phyloP scores from a whole-genome alignment of 2,888 invertebrate species.

The Polymixis flavicincta region DNA sequence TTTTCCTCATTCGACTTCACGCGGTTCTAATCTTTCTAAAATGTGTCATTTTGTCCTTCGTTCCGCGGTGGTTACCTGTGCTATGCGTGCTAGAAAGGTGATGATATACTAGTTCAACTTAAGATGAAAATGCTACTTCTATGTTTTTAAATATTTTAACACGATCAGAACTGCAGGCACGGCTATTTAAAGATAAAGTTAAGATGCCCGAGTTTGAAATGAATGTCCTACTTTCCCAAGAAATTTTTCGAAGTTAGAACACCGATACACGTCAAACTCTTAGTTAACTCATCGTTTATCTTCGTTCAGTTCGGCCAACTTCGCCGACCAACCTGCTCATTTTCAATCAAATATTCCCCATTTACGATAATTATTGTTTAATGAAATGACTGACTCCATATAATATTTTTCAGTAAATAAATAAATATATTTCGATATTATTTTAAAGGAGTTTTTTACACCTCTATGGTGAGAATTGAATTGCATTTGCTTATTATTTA shows the following conservation, averaged over 20 bases:
- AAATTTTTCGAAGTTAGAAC: constrained; percentile 50
- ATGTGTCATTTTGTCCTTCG: background rate
- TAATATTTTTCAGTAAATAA: too few relatives aligned
- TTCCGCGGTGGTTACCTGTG: background rate
- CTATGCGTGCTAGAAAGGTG: background rate
- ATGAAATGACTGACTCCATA: too few relatives aligned
- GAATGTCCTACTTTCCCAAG: constrained; percentile 27
- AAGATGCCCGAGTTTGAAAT: constrained; percentile 44
- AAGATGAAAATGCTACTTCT: background rate
- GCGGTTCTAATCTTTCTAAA: background rate
- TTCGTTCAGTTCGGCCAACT: constrained; percentile 17
- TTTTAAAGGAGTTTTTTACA: too few relatives aligned
- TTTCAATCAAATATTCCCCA: background rate
- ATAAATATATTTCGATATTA: too few relatives aligned
- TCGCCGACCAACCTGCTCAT: background rate
- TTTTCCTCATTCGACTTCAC: background rate
- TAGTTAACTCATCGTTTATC: constrained; percentile 39
- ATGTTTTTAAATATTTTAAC: background rate
- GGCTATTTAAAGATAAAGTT: constrained; percentile 16
- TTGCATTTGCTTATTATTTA: too few relatives aligned
- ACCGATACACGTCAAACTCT: constrained; percentile 42
- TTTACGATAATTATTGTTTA: too few relatives aligned
- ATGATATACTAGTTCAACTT: background rate
- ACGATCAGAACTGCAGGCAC: background rate
- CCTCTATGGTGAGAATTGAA: too few relatives aligned